These are phyloP conservation scores for Zosterops borbonicus DNA, from an alignment of 2,113 vertebrate genomes.

Conservation along the genomic window DNA sequence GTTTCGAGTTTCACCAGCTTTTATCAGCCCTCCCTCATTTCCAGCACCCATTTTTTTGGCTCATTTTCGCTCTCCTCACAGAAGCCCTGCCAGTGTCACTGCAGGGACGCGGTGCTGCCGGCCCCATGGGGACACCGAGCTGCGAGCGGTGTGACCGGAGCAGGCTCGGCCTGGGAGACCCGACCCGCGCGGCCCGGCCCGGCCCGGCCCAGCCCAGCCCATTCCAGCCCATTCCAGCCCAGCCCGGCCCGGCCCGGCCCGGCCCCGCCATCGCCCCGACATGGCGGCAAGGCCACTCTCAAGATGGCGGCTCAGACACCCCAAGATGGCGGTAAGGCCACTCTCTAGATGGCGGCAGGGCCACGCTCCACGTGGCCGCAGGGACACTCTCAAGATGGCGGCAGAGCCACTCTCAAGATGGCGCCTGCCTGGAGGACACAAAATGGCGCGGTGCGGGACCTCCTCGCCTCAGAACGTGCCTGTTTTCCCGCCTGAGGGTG, in stretches of 20 bases:
- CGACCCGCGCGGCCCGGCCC: rapidly evolving
- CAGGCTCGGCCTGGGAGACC: rapidly evolving
- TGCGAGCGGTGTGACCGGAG: rapidly evolving
- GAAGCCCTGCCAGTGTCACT: not conserved
- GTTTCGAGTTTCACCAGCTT: not conserved
- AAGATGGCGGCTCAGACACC: no score
- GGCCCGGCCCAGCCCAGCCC: no score
- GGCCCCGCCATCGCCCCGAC: rapidly evolving
- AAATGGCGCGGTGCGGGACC: not conserved
- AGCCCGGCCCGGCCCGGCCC: rapidly evolving
- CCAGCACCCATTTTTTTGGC: not conserved
- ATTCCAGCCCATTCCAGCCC: no score
- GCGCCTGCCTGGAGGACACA: not conserved
- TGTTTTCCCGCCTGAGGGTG: rapidly evolving
- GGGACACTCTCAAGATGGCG: not conserved
- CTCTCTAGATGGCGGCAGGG: not conserved
- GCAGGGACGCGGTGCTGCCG: not conserved
- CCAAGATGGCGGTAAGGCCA: not conserved
- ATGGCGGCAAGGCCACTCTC: no score
- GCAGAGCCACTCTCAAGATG: not conserved
- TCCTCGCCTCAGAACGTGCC: rapidly evolving
- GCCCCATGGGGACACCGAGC: rapidly evolving
- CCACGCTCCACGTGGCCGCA: not conserved
- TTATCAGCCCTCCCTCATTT: not conserved
- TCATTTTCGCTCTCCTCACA: not conserved